Conservation (phyloP, 2,113 vertebrate genomes). For the Mirounga angustirostris region DNA sequence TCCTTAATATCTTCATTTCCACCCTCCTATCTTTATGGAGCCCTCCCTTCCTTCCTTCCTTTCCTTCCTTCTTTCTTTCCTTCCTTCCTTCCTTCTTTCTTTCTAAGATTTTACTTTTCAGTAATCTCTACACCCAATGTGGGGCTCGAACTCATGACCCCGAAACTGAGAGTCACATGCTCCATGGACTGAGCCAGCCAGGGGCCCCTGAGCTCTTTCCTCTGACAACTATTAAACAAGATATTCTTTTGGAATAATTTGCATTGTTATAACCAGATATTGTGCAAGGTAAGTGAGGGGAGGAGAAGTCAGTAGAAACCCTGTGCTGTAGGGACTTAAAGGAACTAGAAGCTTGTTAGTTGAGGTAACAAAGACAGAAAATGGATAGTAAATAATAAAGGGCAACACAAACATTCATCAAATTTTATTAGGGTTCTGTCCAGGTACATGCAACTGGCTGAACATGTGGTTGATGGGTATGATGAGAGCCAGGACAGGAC, state of each 20-base stretch:
- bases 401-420: not conserved
- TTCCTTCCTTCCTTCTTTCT: not conserved
- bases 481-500: not conserved
- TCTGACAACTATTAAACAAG: not conserved
- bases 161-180: not conserved
- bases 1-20: not conserved
- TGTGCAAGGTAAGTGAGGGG: not conserved
- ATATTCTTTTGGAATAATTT: not conserved
- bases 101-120: not conserved
- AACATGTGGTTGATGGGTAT: accelerated
- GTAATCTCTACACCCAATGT: not conserved
- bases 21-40: not conserved
- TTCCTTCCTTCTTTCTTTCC: not conserved
- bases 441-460: not conserved
- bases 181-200: not conserved
- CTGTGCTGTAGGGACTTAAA: not conserved
- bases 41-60: not conserved
- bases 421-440: not conserved
- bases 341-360: not conserved
- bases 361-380: not conserved
- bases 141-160: not conserved
- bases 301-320: not conserved
- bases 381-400: not conserved
- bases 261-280: not conserved
- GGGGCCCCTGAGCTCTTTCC: not conserved